Percentiles rank a stretch among this genome's conserved stretches.
These are phyloP conservation scores for Rhinoptilus africanus DNA, from an alignment of 2,113 vertebrate genomes.

Conservation along the genomic window DNA sequence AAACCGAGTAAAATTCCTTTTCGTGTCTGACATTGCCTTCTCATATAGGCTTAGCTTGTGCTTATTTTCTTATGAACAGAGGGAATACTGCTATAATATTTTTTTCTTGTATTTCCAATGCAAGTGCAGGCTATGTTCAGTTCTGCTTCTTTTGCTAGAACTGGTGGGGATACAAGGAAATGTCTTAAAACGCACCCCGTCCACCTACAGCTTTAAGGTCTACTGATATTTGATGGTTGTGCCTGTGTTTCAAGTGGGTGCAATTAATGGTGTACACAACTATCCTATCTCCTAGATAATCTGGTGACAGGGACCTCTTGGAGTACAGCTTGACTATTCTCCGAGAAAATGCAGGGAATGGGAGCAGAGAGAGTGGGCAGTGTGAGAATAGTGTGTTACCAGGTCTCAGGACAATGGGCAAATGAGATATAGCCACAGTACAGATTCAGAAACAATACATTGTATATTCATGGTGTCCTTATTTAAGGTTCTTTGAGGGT, in stretches of 20 bases:
- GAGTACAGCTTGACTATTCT: not conserved
- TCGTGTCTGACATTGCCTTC: not conserved
- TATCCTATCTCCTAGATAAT: not conserved
- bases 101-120: not conserved
- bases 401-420: not conserved
- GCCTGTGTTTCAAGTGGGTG: not conserved
- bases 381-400: not conserved
- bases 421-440: not conserved
- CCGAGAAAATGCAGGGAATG: not conserved
- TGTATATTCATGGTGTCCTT: not conserved
- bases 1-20: not conserved
- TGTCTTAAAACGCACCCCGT: not conserved
- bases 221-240: not conserved
- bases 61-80: not conserved
- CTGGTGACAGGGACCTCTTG: not conserved
- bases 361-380: not conserved
- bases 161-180: not conserved
- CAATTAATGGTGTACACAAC: not conserved
- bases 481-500: not conserved
- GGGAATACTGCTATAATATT: not conserved
- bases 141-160: not conserved
- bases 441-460: not conserved
- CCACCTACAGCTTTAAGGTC: not conserved
- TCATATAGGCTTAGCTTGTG: not conserved
- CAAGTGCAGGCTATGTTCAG: not conserved